Conservation (phyloP, 2,113 vertebrate species). For the Egretta garzetta region DNA sequence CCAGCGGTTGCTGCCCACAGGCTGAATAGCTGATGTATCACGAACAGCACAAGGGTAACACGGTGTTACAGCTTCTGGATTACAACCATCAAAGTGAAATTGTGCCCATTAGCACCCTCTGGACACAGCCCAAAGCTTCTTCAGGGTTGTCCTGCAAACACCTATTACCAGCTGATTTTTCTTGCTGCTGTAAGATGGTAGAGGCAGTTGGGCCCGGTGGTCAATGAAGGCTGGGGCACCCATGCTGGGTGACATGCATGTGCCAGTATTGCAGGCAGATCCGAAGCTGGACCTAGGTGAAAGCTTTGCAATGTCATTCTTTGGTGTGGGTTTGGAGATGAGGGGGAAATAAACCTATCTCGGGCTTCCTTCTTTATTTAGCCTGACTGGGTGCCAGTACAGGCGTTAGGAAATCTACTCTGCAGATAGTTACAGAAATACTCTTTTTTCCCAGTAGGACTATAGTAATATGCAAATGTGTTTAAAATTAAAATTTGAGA, state of each 20-base stretch:
- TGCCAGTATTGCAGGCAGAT: neutral
- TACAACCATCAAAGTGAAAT: neutral
- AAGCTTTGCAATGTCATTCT: neutral
- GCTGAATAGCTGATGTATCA: neutral
- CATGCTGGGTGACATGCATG: rapidly evolving
- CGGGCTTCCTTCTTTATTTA: neutral
- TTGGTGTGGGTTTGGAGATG: neutral
- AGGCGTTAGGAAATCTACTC: neutral
- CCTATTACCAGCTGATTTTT: neutral
- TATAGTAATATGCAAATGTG: neutral
- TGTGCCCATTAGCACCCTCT: neutral
- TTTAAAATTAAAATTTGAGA: neutral
- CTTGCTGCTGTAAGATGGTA: neutral
- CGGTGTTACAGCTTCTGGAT: neutral
- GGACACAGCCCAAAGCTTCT: neutral
- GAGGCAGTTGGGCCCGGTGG: neutral
- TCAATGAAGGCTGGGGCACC: neutral
- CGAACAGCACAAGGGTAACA: neutral
- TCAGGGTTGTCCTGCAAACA: neutral
- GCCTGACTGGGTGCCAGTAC: neutral
- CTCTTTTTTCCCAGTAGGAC: rapidly evolving
- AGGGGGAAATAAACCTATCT: neutral
- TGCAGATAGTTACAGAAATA: neutral
- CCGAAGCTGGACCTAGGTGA: neutral
- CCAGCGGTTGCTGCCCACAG: neutral